A percentile compares a stretch with the other conserved stretches of the same genome.
These are phyloP conservation scores for Paramuricea clavata DNA, from an alignment of 92 coral and sea anemone genomes.

Conservation along the genomic window DNA sequence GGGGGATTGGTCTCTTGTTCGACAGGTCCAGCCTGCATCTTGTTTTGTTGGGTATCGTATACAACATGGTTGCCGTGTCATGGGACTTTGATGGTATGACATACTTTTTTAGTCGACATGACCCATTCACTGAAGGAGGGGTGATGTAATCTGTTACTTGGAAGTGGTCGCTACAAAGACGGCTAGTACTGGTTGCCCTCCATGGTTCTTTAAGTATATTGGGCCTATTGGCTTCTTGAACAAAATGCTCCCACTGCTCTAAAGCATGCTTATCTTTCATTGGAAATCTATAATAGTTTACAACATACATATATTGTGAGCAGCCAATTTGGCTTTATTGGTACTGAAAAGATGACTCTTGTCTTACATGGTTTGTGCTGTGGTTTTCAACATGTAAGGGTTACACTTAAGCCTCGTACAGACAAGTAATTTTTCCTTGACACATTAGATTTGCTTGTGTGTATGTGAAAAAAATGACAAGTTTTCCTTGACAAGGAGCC, in stretches of 20 bases:
- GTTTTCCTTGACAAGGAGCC: too few relatives aligned
- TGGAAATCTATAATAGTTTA: conserved; percentile 23
- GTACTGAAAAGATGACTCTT: background rate
- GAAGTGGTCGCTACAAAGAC: conserved; percentile 2
- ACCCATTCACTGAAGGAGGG: background rate
- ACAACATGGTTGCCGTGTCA: background rate
- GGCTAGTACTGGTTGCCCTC: conserved; percentile 17
- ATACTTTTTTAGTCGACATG: conserved; percentile 10
- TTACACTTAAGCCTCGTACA: too few relatives aligned
- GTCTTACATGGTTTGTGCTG: too few relatives aligned
- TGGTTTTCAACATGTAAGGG: too few relatives aligned
- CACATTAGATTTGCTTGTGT: too few relatives aligned
- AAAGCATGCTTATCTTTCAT: conserved; percentile 15
- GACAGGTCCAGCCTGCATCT: conserved; percentile 1
- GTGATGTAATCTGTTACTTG: background rate
- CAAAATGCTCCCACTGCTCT: conserved; percentile 6
- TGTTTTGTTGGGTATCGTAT: background rate
- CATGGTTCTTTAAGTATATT: background rate
- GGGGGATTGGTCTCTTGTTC: conserved; percentile 15
- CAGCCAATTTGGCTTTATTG: background rate
- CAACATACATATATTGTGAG: background rate
- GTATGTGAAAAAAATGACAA: too few relatives aligned
- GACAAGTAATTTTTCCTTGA: too few relatives aligned
- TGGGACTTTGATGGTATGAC: conserved; percentile 9
- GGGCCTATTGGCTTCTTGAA: conserved; percentile 15